Conservation (phyloP, 2,113 vertebrate genomes). For the Psophia crepitans region DNA sequence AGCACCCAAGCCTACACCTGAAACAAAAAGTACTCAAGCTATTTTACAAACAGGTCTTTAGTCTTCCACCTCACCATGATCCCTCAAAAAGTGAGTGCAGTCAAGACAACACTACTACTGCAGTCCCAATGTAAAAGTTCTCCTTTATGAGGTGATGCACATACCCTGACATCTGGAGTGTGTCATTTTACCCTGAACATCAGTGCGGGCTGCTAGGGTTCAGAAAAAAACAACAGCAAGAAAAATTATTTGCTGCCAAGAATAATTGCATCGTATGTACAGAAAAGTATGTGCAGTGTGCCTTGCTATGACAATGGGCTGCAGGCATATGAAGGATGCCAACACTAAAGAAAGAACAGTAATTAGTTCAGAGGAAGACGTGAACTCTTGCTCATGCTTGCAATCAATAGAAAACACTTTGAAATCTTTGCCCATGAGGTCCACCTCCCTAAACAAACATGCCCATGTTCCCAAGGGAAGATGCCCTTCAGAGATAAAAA, state of each 20-base stretch:
- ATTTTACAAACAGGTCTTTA: neutral
- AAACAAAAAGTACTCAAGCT: neutral
- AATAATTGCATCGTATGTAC: neutral
- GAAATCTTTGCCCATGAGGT: neutral
- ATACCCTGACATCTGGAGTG: neutral
- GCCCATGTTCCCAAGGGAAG: neutral
- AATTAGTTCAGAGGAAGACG: neutral
- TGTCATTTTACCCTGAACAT: neutral
- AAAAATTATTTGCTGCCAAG: neutral
- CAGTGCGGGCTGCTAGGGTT: neutral
- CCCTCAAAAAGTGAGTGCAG: neutral
- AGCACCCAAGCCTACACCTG: neutral
- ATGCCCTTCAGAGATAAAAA: slow-evolving; percentile 21
- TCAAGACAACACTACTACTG: neutral
- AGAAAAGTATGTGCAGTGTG: neutral
- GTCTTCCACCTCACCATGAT: accelerated
- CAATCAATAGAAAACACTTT: neutral
- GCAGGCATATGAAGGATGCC: neutral
- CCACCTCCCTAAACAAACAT: neutral
- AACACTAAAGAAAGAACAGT: neutral
- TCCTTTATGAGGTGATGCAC: neutral
- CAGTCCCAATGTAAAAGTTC: neutral
- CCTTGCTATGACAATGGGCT: neutral
- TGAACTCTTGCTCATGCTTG: neutral
- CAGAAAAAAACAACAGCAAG: neutral